Percentiles rank a stretch among this genome's conserved stretches.
phyloP scores from a whole-genome alignment of 2,113 vertebrate genomes.

The Gambusia affinis region DNA sequence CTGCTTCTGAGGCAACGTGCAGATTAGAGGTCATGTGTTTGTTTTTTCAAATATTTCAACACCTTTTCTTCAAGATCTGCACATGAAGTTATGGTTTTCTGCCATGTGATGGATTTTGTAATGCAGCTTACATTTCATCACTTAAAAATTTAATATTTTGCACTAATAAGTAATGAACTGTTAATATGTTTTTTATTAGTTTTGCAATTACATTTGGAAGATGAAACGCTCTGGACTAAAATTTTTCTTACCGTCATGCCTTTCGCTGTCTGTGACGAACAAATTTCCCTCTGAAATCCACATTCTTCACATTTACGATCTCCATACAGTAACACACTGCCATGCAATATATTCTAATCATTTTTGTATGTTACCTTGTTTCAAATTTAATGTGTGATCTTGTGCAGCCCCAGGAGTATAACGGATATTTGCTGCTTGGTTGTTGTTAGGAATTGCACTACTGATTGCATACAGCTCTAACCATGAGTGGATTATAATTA shows the following conservation, averaged over 20 bases:
- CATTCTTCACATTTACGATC: not conserved
- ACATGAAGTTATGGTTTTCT: not conserved
- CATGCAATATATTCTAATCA: not conserved
- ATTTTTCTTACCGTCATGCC: not conserved
- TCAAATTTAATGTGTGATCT: not conserved
- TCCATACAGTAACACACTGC: conserved; percentile 1
- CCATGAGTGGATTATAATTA: conserved; percentile 1
- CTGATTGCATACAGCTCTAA: conserved; percentile 19
- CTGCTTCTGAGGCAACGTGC: not conserved
- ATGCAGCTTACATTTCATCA: not conserved
- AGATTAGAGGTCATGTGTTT: not conserved
- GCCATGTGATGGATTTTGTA: not conserved
- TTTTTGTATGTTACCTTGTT: not conserved
- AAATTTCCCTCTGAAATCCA: not conserved
- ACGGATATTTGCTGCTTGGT: conserved; percentile 14
- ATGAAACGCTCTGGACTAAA: not conserved
- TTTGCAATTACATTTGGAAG: not conserved
- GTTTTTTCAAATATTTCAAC: not conserved
- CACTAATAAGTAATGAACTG: not conserved
- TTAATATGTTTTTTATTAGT: not conserved
- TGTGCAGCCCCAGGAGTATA: too few species aligned
- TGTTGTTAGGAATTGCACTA: conserved; percentile 14
- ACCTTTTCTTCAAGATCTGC: not conserved
- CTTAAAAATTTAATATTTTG: not conserved
- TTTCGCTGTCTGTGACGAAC: not conserved